A percentile compares a stretch with the other conserved stretches of the same genome.
These are phyloP conservation scores for Doryteuthis pealeii DNA, from an alignment of 1,140 invertebrate species.

Conservation along the genomic window DNA sequence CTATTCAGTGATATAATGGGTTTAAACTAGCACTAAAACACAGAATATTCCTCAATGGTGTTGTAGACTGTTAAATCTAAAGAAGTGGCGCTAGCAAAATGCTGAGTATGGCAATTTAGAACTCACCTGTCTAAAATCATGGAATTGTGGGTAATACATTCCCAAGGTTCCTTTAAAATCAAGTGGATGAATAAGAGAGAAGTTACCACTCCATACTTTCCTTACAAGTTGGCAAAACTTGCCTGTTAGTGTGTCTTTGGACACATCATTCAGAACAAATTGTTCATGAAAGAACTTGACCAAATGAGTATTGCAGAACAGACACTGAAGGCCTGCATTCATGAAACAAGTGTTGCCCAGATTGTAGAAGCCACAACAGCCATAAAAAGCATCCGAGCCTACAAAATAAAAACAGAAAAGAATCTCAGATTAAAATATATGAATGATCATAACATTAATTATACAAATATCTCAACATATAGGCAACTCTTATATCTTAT, in stretches of 20 bases:
- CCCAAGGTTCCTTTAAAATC: slow-evolving; percentile 70
- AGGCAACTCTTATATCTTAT: no score
- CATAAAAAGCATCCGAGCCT: slow-evolving; percentile 58
- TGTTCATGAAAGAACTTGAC: slow-evolving; percentile 65
- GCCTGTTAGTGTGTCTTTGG: slow-evolving; percentile 51
- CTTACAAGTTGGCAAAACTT: slow-evolving; percentile 66
- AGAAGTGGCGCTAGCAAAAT: no score
- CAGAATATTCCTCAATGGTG: no score
- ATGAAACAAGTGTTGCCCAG: slow-evolving; percentile 76
- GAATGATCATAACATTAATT: no score
- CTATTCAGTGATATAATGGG: no score
- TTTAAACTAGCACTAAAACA: no score
- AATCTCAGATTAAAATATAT: neutral
- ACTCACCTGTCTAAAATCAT: slow-evolving; percentile 58
- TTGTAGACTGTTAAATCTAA: no score
- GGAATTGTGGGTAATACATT: slow-evolving; percentile 69
- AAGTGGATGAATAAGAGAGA: slow-evolving; percentile 64
- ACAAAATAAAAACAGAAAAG: slow-evolving; percentile 12
- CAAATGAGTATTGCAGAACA: slow-evolving; percentile 61
- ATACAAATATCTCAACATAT: no score
- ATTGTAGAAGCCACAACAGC: slow-evolving; percentile 70
- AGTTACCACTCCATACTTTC: slow-evolving; percentile 70
- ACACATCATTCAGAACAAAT: slow-evolving; percentile 29
- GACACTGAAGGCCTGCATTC: slow-evolving; percentile 72
- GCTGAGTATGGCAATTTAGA: no score